These are phyloP conservation scores for Ecliptopera silaceata DNA, from an alignment of 2,888 invertebrate genomes.

Conservation along the genomic window DNA sequence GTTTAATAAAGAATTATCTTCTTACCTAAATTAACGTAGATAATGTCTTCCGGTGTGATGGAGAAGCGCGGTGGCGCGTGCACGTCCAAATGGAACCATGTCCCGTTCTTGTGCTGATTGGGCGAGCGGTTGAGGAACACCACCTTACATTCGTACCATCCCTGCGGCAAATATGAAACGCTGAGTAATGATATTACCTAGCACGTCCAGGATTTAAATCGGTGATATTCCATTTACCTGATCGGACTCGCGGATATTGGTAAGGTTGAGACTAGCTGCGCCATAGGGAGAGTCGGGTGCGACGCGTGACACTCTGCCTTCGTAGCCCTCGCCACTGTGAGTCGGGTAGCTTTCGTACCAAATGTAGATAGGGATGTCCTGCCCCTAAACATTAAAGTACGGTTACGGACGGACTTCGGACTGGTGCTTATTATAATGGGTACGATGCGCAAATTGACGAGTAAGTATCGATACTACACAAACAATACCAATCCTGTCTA, in stretches of 20 bases:
- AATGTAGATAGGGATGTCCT: conserved; percentile 98
- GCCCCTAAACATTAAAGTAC: conserved; percentile 86
- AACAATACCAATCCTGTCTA: conserved; percentile 54
- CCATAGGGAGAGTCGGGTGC: conserved; percentile 94
- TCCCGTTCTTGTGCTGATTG: conserved; percentile 96
- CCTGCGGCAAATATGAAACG: conserved; percentile 61
- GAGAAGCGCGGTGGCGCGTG: conserved; percentile 98
- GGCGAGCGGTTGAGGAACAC: conserved; percentile 97
- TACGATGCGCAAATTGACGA: conserved; percentile 39
- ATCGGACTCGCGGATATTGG: conserved; percentile 95
- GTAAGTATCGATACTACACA: conserved; percentile 44
- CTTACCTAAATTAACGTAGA: conserved; percentile 94
- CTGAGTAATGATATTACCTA: background rate
- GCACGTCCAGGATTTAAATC: background rate
- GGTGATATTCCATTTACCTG: conserved; percentile 65
- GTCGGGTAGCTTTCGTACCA: conserved; percentile 99
- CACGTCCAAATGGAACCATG: conserved; percentile 99
- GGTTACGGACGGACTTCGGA: conserved; percentile 41
- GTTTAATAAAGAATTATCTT: too few species aligned
- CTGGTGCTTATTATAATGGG: conserved; percentile 54
- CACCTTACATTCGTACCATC: conserved; percentile 98
- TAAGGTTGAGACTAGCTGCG: conserved; percentile 97
- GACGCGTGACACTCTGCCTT: conserved; percentile 94
- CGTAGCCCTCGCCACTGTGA: conserved; percentile 97
- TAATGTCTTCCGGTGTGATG: conserved; percentile 97